These are phyloP conservation scores for Canis aureus DNA, from an alignment of 2,113 vertebrate species.

Conservation along the genomic window DNA sequence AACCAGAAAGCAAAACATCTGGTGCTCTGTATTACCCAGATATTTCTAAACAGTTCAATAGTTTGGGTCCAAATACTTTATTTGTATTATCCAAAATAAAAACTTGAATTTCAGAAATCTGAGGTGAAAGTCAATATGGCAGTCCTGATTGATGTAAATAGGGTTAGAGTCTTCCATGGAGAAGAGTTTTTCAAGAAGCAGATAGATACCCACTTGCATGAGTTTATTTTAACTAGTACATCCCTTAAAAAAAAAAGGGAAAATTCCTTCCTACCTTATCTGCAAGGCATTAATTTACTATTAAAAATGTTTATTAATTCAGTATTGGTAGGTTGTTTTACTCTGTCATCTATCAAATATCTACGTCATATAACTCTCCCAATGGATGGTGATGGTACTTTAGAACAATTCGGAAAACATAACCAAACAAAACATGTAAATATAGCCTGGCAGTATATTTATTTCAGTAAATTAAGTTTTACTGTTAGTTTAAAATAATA, in stretches of 20 bases:
- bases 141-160: constrained; percentile 63
- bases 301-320: constrained; percentile 53
- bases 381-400: background rate
- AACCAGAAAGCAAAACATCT: background rate
- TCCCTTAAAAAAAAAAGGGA: constrained; percentile 18
- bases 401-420: background rate
- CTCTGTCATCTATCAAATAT: background rate
- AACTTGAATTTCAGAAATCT: constrained; percentile 24
- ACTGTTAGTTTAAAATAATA: background rate
- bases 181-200: constrained; percentile 46
- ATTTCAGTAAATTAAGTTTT: background rate
- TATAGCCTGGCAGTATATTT: background rate
- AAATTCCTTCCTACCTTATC: background rate
- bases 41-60: background rate
- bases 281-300: constrained; percentile 18
- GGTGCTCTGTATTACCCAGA: background rate
- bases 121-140: background rate
- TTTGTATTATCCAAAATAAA: constrained; percentile 41
- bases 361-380: background rate
- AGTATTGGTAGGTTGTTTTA: background rate
- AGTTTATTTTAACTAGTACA: constrained; percentile 38
- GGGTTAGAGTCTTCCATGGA: constrained; percentile 41
- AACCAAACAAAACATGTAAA: background rate
- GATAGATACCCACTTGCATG: background rate
- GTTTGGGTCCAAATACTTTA: background rate